These are phyloP conservation scores for Branchellion lobata DNA, from an alignment of 2,888 invertebrate species.

Conservation along the genomic window DNA sequence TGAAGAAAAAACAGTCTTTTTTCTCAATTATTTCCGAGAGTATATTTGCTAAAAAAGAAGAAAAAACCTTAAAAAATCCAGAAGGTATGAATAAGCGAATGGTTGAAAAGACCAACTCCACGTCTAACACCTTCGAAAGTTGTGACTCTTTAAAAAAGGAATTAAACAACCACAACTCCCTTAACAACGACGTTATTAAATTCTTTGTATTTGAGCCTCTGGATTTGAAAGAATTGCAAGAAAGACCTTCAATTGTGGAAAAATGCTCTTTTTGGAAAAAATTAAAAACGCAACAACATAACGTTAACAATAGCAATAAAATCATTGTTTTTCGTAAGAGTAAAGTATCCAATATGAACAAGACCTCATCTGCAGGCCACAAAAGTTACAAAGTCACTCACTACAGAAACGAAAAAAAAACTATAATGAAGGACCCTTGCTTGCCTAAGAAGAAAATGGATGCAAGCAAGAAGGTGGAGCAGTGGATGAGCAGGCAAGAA, in stretches of 20 bases:
- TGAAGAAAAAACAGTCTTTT: not conserved
- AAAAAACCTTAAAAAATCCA: not conserved
- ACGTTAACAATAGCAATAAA: not conserved
- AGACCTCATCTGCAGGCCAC: not conserved
- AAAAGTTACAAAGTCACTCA: not conserved
- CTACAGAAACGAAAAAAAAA: not conserved
- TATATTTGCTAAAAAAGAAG: slow-evolving; percentile 2
- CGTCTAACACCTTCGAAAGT: not conserved
- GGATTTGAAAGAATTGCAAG: not conserved
- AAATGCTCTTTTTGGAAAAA: not conserved
- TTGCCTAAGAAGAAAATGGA: not conserved
- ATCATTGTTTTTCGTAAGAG: not conserved
- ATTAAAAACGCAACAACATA: not conserved
- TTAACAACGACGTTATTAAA: not conserved
- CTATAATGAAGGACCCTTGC: not conserved
- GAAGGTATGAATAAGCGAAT: not conserved
- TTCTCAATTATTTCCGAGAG: not conserved
- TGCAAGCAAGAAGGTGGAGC: not conserved
- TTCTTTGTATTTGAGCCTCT: not conserved
- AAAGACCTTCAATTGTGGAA: not conserved
- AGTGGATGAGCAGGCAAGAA: not conserved
- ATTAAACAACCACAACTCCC: slow-evolving; percentile 1
- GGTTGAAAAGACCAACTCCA: too few relatives aligned
- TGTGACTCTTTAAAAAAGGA: not conserved
- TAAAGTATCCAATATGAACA: not conserved